Base-by-base conservation (phyloP, 2,797 vertebrate species). In the Antennarius maculatus region DNA sequence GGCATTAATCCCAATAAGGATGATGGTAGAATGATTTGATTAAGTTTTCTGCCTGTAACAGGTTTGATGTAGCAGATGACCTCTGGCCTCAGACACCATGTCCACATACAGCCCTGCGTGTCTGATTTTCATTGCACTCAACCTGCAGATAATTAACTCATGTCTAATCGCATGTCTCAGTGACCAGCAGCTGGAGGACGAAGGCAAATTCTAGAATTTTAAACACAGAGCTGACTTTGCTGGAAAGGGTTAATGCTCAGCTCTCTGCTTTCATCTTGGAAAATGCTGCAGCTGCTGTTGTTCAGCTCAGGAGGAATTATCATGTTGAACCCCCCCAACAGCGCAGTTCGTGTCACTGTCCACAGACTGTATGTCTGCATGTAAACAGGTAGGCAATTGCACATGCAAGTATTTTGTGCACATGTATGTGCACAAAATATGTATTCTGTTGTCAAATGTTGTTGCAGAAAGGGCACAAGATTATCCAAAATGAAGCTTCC, bases 241-340 rank as follows among this genome's bases (percentile, higher is more conserved):
- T 13, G 69, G 67, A 66, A 80, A 75, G 79, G 71, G 82, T 88
- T 86, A 84, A 84, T 43, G 6, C 69, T 75, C 53, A 11, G 42
- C 70, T 70, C 79, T 62, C 37, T 45, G 59, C 82, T 85, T 80
- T 87, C 81, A 86, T 85, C 81, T 81, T 61, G 8, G 8, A 54
- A 85, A 85, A 78, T 39, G 79, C 65, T 84, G 76, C 61, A 64
- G 79, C 68, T 53, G 76, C 64, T 69, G 77, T 69, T 64, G 51
- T 66, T 83, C 73, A 65, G 85, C 88, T 88, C 76, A 49, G 62
- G 60, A 71, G 79, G 83, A 88, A 77, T 89, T 86, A 88, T 65
- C 54, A 39, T 17, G 47, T 51, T 50, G 12, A 50, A 39, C 13
- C 54, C 47, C 59, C 74, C 55, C 52, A 18, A 55, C 39, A 37